Percentiles rank a stretch among this genome's conserved stretches.
Evolutionary conservation across 2,113 vertebrate species (phyloP).

Genomic region (Odontophorus gujanensis): DNA sequence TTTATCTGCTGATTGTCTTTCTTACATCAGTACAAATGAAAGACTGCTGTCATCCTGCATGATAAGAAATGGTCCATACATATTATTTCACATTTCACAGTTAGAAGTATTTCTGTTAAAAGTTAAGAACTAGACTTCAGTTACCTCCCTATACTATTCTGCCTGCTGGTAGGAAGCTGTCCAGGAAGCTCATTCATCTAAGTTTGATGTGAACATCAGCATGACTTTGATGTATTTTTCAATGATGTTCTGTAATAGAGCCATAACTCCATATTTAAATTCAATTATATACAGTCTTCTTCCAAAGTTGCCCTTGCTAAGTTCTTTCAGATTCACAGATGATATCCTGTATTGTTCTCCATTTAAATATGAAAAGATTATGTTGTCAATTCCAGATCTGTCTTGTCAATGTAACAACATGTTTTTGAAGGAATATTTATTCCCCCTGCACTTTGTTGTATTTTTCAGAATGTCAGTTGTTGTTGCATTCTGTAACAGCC

Average conservation of each 20-base stretch:
- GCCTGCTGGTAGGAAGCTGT: rapidly evolving
- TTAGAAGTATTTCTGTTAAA: neutral
- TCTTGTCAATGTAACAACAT: slow-evolving; percentile 62
- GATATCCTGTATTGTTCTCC: slow-evolving; percentile 65
- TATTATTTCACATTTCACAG: neutral
- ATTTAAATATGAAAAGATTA: slow-evolving; percentile 59
- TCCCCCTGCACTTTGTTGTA: slow-evolving; percentile 42
- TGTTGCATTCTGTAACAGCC: slow-evolving; percentile 52
- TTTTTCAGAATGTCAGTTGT: slow-evolving; percentile 66
- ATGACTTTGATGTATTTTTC: neutral
- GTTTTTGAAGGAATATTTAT: slow-evolving; percentile 61
- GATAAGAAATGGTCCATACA: neutral
- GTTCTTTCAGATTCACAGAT: slow-evolving; percentile 58
- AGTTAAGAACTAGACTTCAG: neutral
- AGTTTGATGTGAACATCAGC: neutral
- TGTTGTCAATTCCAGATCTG: slow-evolving; percentile 65
- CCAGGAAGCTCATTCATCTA: neutral
- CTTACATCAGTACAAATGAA: neutral
- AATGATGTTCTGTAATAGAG: neutral
- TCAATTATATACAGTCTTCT: neutral
- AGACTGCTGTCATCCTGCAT: neutral
- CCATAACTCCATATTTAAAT: neutral
- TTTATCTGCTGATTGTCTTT: neutral
- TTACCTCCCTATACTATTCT: neutral
- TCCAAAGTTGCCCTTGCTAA: slow-evolving; percentile 32